A percentile compares a stretch with the other conserved stretches of the same genome.
Conservation (phyloP, 2,888 invertebrate genomes). For the Latheticus oryzae region DNA sequence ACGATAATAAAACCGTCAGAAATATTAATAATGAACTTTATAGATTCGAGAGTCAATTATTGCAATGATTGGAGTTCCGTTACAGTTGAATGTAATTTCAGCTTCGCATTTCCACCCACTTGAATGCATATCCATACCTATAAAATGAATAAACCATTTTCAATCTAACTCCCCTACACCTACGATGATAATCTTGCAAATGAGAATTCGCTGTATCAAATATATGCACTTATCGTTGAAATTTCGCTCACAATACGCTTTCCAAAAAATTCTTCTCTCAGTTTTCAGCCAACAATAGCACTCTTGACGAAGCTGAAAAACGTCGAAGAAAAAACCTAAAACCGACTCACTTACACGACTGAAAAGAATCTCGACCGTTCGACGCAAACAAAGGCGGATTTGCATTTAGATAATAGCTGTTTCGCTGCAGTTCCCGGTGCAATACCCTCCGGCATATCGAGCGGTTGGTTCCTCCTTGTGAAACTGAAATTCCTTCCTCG, state of each 20-base stretch:
- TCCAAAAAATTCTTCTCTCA: conserved; percentile 1
- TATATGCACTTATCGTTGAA: not conserved
- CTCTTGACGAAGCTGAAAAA: conserved; percentile 1
- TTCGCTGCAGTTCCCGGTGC: conserved; percentile 38
- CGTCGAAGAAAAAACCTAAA: conserved; percentile 8
- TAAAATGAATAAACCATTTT: too few relatives aligned
- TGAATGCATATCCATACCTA: too few relatives aligned
- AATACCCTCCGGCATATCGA: conserved; percentile 34
- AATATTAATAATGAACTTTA: too few relatives aligned
- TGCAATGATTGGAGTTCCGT: too few relatives aligned
- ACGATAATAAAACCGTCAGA: too few relatives aligned
- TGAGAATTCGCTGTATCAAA: not conserved
- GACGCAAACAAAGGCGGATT: conserved; percentile 36
- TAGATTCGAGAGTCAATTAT: too few relatives aligned
- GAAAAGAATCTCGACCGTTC: conserved; percentile 8
- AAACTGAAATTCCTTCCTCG: conserved; percentile 13
- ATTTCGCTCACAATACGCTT: conserved; percentile 1
- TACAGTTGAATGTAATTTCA: too few relatives aligned
- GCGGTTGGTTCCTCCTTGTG: conserved; percentile 14
- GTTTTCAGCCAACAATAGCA: conserved; percentile 3
- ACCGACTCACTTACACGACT: conserved; percentile 13
- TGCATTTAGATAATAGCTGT: conserved; percentile 37
- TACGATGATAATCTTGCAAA: too few relatives aligned
- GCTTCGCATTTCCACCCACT: too few relatives aligned
- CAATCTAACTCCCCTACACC: too few relatives aligned